phyloP scores from a whole-genome alignment of 2,797 vertebrate species.

The Acanthis flammea region DNA sequence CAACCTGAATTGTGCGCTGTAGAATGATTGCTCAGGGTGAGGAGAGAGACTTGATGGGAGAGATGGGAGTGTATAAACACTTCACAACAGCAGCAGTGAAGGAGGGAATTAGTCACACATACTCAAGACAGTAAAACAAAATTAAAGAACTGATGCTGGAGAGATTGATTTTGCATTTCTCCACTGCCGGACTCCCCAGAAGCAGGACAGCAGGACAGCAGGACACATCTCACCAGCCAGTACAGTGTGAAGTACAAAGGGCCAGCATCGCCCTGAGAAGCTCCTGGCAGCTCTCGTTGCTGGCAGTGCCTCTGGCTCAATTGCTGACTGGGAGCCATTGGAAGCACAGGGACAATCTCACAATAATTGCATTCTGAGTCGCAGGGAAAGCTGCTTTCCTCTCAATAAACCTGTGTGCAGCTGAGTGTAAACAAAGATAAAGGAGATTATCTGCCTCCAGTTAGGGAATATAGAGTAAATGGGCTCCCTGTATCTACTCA shows the following conservation, averaged over 20 bases:
- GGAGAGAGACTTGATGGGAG: not conserved
- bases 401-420: not conserved
- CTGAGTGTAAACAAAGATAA: not conserved
- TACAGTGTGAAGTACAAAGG: fast-evolving
- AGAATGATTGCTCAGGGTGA: not conserved
- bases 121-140: not conserved
- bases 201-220: not conserved
- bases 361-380: not conserved
- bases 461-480: not conserved
- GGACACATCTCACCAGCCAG: not conserved
- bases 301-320: not conserved
- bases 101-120: not conserved
- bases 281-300: not conserved
- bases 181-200: not conserved
- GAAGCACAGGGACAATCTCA: not conserved
- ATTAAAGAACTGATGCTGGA: not conserved
- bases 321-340: not conserved
- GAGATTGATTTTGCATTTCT: not conserved
- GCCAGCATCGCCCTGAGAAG: fast-evolving
- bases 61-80: not conserved
- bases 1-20: not conserved
- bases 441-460: conserved; percentile 16
- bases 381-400: not conserved
- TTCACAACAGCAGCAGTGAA: not conserved
- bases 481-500: not conserved